Percentiles rank a stretch among this genome's conserved stretches.
These are phyloP conservation scores for Schlechtendalia chinensis DNA, from an alignment of 1,140 invertebrate genomes.

Conservation along the genomic window DNA sequence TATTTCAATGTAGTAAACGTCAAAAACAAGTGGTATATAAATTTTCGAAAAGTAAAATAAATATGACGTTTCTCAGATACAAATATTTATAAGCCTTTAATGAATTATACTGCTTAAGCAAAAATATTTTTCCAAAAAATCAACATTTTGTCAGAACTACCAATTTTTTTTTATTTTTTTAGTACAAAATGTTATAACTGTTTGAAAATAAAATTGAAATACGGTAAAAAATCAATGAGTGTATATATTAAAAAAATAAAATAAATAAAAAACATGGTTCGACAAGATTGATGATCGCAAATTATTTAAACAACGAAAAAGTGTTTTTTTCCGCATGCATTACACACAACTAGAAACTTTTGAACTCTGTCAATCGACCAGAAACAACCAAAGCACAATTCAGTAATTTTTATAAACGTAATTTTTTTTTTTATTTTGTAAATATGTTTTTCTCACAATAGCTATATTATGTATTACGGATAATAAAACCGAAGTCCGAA, in stretches of 20 bases:
- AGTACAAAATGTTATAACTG: background rate
- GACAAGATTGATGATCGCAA: background rate
- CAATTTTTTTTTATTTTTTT: background rate
- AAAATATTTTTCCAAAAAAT: background rate
- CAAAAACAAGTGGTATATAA: background rate
- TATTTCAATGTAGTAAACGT: background rate
- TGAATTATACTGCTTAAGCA: background rate
- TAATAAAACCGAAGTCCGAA: background rate
- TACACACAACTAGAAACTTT: background rate
- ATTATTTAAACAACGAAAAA: conserved; percentile 10
- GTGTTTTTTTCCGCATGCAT: background rate
- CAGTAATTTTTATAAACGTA: background rate
- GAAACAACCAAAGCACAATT: background rate
- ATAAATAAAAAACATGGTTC: background rate
- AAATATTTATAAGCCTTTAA: background rate
- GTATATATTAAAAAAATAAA: background rate
- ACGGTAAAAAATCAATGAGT: background rate
- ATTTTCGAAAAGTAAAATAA: background rate
- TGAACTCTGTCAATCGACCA: background rate
- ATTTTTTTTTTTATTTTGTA: background rate
- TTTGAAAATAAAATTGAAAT: background rate
- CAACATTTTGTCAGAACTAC: background rate
- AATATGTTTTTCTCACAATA: background rate
- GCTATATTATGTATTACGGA: background rate
- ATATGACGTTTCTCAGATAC: background rate